Base-by-base conservation (phyloP, 2,113 vertebrate genomes). In the Nothocercus julius region DNA sequence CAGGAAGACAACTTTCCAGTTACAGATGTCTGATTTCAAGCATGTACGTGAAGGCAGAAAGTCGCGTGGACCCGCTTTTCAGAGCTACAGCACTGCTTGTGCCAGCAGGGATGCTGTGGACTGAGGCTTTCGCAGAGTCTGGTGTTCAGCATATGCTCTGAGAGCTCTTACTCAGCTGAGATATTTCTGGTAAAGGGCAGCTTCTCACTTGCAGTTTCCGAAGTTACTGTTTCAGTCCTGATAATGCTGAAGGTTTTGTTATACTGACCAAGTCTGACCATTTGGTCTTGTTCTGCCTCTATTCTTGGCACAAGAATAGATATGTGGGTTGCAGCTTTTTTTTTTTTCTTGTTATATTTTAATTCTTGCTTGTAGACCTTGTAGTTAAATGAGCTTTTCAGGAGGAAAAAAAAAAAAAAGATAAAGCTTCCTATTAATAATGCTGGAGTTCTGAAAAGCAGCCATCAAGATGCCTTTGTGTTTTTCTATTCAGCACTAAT, bases 11-110 rank as follows among this genome's bases (percentile, higher is more conserved):
- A 67, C 32, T 86, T 81, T 28, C 15, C 87, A 82, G 89, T 75
- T 63, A 54, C 28, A 40, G 42, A 45, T 72, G 14, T 84, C 54
- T 86, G 27, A 86, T 88, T 94, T 89, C 54, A 92, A 30, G 63
- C 28, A 64, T 96, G 59, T 90, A 36, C n/a, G 12, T 18, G 38
- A 82, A 78, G 40, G 21, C 89, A 68, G 7, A 63, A 95, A 79
- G 75, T 79, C 67, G 20, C 56, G 54, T 79, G 87, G 92, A 75
- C 75, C 85, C 76, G 58, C 54, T 94, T 92, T 92, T 85, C 88
- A 82, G 75, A 89, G 91, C 67, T 72, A 45, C 61, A 76, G 70
- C 70, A 56, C 75, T 85, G 51, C 58, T 82, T 91, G 53, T 82
- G 44, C 38, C 58, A 91, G 72, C 62, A 85, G 87, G 87, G 89